phyloP scores from a whole-genome alignment of 2,113 vertebrate species.

The Sisor rabdophorus region DNA sequence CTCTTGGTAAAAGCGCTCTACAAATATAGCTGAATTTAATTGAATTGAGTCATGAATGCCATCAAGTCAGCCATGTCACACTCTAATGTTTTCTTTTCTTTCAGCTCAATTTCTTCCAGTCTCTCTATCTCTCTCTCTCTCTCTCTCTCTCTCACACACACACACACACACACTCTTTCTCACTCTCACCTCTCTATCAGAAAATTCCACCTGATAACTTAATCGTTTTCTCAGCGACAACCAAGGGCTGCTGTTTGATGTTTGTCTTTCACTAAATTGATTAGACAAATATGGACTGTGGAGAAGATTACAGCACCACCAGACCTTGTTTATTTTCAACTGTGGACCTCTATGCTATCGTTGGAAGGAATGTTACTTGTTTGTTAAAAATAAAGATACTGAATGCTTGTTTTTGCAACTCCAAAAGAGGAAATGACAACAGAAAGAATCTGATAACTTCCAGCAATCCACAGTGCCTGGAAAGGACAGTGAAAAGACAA shows the following conservation, averaged over 20 bases:
- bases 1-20: no score
- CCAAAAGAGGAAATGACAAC: slow-evolving; percentile 28
- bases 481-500: not conserved
- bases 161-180: no score
- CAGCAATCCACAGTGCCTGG: slow-evolving; percentile 11
- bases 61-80: slow-evolving; percentile 4
- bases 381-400: slow-evolving; percentile 23
- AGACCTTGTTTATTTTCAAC: slow-evolving; percentile 59
- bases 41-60: no score
- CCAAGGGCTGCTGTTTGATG: slow-evolving; percentile 60
- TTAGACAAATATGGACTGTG: slow-evolving; percentile 59
- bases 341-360: no score
- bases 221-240: slow-evolving; percentile 59
- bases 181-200: slow-evolving; percentile 51
- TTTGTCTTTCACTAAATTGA: slow-evolving; percentile 61
- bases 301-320: slow-evolving; percentile 48
- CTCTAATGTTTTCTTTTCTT: not conserved
- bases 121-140: not conserved
- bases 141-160: no score
- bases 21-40: no score
- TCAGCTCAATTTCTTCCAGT: not conserved
- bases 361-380: slow-evolving; percentile 29
- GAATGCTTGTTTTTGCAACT: slow-evolving; percentile 34
- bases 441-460: slow-evolving; percentile 10
- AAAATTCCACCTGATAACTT: slow-evolving; percentile 70